These are phyloP conservation scores for Brachypteracias leptosomus DNA, from an alignment of 2,113 vertebrate genomes.

Conservation along the genomic window DNA sequence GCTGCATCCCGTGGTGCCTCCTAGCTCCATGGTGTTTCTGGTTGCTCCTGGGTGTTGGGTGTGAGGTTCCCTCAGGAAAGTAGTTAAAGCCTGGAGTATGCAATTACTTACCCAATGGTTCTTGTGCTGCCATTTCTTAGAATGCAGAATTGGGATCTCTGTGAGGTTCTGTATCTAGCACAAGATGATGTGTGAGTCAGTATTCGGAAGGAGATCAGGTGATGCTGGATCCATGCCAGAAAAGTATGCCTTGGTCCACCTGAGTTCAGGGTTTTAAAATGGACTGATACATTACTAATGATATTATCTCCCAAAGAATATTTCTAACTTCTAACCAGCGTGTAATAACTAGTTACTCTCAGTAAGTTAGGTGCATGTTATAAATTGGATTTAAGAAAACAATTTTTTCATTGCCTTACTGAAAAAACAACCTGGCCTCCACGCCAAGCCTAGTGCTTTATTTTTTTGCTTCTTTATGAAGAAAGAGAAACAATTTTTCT, in stretches of 20 bases:
- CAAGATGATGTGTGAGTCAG: background rate
- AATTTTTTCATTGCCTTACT: background rate
- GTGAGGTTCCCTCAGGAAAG: background rate
- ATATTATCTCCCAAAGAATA: background rate
- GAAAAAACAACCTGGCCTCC: background rate
- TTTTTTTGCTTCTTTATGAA: background rate
- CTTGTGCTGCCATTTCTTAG: background rate
- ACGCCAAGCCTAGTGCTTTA: background rate
- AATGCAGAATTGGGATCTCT: background rate
- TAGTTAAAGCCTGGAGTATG: background rate
- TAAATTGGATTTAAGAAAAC: background rate
- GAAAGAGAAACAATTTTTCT: background rate
- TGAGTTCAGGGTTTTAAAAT: background rate
- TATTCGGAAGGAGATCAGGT: background rate
- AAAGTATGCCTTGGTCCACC: background rate
- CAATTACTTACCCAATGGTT: background rate
- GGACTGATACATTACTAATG: background rate
- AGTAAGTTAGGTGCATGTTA: background rate
- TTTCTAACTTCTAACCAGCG: background rate
- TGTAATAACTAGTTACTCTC: background rate
- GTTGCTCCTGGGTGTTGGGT: background rate
- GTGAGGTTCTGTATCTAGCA: background rate
- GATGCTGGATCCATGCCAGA: background rate
- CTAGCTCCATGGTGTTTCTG: background rate
- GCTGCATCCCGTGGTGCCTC: background rate